These are phyloP conservation scores for Drosophila rufa DNA, from an alignment of 1,140 invertebrate species.

Conservation along the genomic window DNA sequence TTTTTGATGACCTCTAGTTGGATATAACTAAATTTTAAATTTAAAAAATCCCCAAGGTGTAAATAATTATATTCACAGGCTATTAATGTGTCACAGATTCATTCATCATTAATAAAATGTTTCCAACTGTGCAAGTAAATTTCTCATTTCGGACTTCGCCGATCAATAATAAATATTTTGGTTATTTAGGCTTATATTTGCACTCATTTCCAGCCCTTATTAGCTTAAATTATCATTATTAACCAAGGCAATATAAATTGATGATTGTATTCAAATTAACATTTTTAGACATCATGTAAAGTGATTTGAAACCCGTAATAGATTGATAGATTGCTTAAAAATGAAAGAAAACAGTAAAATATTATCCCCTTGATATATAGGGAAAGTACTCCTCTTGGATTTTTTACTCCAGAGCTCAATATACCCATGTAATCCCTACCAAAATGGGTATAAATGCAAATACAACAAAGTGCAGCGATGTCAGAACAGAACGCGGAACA, in stretches of 20 bases:
- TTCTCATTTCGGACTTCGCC: too few species aligned
- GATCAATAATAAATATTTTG: too few species aligned
- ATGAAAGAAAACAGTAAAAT: background rate
- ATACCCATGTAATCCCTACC: background rate
- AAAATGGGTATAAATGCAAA: conserved; percentile 23
- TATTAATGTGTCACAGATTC: background rate
- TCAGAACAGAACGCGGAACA: conserved; percentile 59
- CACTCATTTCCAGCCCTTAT: too few species aligned
- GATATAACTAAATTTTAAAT: background rate
- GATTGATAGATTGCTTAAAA: too few species aligned
- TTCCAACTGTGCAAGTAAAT: background rate
- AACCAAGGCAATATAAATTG: too few species aligned
- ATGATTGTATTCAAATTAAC: too few species aligned
- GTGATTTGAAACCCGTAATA: too few species aligned
- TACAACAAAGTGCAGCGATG: conserved; percentile 51
- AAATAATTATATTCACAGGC: background rate
- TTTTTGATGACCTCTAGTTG: conserved; percentile 6
- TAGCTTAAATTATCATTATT: too few species aligned
- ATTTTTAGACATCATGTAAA: too few species aligned
- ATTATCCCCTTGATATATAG: too few species aligned
- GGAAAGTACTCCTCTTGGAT: background rate
- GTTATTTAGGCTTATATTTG: too few species aligned
- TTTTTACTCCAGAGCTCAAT: background rate
- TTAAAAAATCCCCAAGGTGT: background rate
- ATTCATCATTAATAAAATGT: too few species aligned